Evolutionary conservation across 2,888 invertebrate species (phyloP), one percentile per base, ranked within the genome.

Genomic region (Xylota sylvarum): DNA sequence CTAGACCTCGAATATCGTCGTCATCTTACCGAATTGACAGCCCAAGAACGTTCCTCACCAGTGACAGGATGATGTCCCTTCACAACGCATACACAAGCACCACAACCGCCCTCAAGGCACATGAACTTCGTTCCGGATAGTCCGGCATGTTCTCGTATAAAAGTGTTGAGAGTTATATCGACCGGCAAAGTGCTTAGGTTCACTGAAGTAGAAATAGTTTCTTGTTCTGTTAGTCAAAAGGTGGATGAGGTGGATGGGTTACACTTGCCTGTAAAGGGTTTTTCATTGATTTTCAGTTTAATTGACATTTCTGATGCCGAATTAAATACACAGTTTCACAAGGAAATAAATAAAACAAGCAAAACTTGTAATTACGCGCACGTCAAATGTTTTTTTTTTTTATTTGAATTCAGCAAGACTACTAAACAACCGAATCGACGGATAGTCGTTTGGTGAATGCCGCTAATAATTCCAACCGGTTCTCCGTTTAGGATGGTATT

Each of bases 41-140:
- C 94, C 89, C 94, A 93, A 0, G 93, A 92, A 69, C 86, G 88
- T 6, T 88, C 79, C 56, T 87, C 73, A 1, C 76, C 67, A 9
- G 74, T 76, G 4, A 65, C 90, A 0, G 89, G 90, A 88, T 91
- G 88, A 55, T 88, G 89, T 62, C 90, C 92, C 80, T 89, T 92
- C 0, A 93, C 91, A 10, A 93, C 91, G 52, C 94, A 94, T 19
- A 93, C 92, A 88, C 95, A 95, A 7, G 93, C 94, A 0, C 96
- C 96, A 88, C 96, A 96, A 5, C 95, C 95, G 32, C 95, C 95
- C 90, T 95, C 95, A 46, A 93, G 93, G 88, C 95, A 95, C 95
- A 95, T 95, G 58, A 92, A 93, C 89, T 95, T 95, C 0, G 95
- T 95, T 17, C 95, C 95, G 46, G 93, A 93, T 0, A 95, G 90